Base-by-base conservation (phyloP, 1,140 invertebrate genomes). In the Notospermus geniculatus region DNA sequence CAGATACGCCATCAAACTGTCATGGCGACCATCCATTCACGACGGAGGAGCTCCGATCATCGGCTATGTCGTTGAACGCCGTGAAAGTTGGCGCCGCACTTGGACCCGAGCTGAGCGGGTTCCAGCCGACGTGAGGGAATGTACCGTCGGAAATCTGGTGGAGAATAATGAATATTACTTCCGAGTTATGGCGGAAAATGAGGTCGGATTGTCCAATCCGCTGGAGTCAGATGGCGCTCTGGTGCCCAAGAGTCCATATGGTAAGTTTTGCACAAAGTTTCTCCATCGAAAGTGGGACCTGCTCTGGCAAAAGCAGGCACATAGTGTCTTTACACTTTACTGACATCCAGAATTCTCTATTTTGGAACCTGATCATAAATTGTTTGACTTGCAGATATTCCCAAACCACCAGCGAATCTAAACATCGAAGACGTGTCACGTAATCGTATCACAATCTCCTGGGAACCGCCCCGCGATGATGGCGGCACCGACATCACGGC, bases 401-500 rank as follows among this genome's bases (percentile, higher is more conserved):
- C 95, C 65, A 89, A 89, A 70, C 84, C 90, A 65, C 77, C 94
- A 68, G 93, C 94, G 9, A 95, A 98, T 71, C 89, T 91, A 71
- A 91, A 93, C 71, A 87, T 95, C 0, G 93, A 96, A 73, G 88
- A 94, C 60, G 89, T 98, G 46, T 95, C 92, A 0, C 94, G 90
- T 69, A 91, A 95, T 71, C 94, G 91, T 59, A 95, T 97, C 9
- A 96, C 92, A 0, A 76, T 99, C 1, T 93, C 92, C 0, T 99
- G 97, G 97, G 87, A 74, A 86, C 92, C 80, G 71, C 96, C 96
- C 17, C 86, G 89, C 63, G 89, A 87, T 74, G 95, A 99, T 79
- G 96, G 96, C 60, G 97, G 96, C 52, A 87, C 91, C n/a, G 93
- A 94, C 71, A 91, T 99, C 66, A 92, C 92, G 75, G 93, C 93